Evolutionary conservation across 2,888 invertebrate genomes (phyloP).

Genomic region (Torymus tubicola): DNA sequence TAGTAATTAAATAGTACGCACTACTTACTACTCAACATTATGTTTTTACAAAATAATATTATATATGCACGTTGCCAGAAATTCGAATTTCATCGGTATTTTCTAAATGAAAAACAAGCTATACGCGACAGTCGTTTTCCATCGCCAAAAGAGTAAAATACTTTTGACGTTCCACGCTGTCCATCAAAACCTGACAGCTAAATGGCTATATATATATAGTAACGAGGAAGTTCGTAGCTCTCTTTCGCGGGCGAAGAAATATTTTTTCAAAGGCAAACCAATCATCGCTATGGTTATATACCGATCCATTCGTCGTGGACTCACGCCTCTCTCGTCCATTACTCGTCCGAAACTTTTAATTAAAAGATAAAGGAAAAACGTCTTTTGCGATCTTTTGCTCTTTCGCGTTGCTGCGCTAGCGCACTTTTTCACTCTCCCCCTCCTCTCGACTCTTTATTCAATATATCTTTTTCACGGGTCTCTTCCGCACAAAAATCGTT

Average conservation of each 20-base stretch:
- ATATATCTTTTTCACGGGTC: not conserved
- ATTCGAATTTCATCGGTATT: too few relatives aligned
- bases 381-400: constrained; percentile 7
- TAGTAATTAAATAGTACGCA: too few relatives aligned
- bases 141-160: too few relatives aligned
- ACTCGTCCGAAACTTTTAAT: constrained; percentile 63
- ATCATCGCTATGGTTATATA: constrained; percentile 20
- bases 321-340: constrained; percentile 18
- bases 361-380: constrained; percentile 63
- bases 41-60: too few relatives aligned
- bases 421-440: too few relatives aligned
- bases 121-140: too few relatives aligned
- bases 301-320: constrained; percentile 14
- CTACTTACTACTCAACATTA: too few relatives aligned
- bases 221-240: too few relatives aligned
- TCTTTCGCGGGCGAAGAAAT: not conserved
- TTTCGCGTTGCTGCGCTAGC: constrained; percentile 20
- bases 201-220: too few relatives aligned
- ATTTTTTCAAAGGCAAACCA: not conserved
- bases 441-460: constrained; percentile 33
- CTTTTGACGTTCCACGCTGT: too few relatives aligned
- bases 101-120: too few relatives aligned
- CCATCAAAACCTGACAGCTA: not conserved
- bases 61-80: too few relatives aligned
- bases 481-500: constrained; percentile 33